phyloP scores from a whole-genome alignment of 1,140 invertebrate genomes.

The Trichonephila clavata region DNA sequence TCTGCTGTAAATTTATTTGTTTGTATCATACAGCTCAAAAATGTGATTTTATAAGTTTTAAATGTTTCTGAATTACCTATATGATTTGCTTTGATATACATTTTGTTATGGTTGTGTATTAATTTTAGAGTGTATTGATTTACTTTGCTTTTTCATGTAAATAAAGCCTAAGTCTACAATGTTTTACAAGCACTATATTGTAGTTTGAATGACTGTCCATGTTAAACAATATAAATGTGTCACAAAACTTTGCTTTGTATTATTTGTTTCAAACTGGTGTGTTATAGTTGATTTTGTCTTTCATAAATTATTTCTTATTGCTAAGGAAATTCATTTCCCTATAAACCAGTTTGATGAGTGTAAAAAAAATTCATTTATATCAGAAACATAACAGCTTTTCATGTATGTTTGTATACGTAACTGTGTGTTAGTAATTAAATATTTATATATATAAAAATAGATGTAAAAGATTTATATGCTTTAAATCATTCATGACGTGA shows the following conservation, averaged over 20 bases:
- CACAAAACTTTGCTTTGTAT: not conserved
- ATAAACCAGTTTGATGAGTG: not conserved
- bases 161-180: not conserved
- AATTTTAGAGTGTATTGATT: not conserved
- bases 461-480: too few species aligned
- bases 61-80: not conserved
- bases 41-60: not conserved
- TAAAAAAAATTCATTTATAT: not conserved
- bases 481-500: too few species aligned
- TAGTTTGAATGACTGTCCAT: not conserved
- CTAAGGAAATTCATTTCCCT: too few species aligned
- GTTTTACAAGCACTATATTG: not conserved
- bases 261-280: not conserved
- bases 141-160: not conserved
- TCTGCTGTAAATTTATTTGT: conserved; percentile 8
- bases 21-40: not conserved
- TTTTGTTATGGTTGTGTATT: not conserved
- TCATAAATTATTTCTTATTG: not conserved
- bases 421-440: too few species aligned
- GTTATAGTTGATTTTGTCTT: not conserved
- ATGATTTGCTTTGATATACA: not conserved
- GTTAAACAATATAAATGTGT: not conserved
- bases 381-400: not conserved
- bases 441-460: too few species aligned
- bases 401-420: not conserved